Conservation (phyloP, 64 coral and sea anemone species). For the Pocillopora verrucosa region DNA sequence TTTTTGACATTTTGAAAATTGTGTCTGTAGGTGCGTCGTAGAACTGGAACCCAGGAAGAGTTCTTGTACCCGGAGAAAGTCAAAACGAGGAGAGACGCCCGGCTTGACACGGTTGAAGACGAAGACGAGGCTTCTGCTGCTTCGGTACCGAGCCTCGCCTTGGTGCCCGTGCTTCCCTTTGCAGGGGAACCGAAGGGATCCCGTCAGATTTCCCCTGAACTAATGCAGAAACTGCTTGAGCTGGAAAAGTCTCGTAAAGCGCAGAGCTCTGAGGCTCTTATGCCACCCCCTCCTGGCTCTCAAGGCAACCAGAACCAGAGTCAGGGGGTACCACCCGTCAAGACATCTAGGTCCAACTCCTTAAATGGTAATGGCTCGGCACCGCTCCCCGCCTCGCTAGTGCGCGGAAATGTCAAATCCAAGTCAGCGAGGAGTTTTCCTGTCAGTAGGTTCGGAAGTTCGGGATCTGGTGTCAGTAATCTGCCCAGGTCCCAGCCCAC, state of each 20-base stretch:
- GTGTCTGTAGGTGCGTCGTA: slow-evolving; percentile 75
- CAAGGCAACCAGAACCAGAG: slow-evolving; percentile 10
- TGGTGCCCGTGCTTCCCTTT: slow-evolving; percentile 26
- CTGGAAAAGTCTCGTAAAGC: slow-evolving; percentile 86
- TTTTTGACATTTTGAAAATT: not conserved
- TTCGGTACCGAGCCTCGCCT: slow-evolving; percentile 10
- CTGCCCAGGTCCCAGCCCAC: slow-evolving; percentile 82
- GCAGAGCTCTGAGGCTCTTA: slow-evolving; percentile 30
- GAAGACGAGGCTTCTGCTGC: slow-evolving; percentile 40
- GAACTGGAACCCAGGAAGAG: slow-evolving; percentile 89
- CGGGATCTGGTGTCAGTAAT: not conserved
- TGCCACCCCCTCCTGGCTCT: slow-evolving; percentile 55
- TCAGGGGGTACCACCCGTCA: slow-evolving; percentile 17
- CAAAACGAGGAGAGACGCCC: slow-evolving; percentile 49
- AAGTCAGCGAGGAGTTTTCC: slow-evolving; percentile 94
- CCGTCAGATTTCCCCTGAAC: slow-evolving; percentile 86
- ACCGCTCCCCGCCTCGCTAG: slow-evolving; percentile 58
- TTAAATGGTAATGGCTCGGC: slow-evolving; percentile 8
- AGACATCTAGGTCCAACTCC: slow-evolving; percentile 24
- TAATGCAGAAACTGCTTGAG: slow-evolving; percentile 96
- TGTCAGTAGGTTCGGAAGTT: slow-evolving; percentile 61
- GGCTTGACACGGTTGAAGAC: slow-evolving; percentile 35
- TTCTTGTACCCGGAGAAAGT: slow-evolving; percentile 84
- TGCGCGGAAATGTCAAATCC: slow-evolving; percentile 81
- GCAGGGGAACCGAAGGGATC: slow-evolving; percentile 1